Conservation (phyloP, 2,888 invertebrate genomes). For the Lomographa bimaculata region DNA sequence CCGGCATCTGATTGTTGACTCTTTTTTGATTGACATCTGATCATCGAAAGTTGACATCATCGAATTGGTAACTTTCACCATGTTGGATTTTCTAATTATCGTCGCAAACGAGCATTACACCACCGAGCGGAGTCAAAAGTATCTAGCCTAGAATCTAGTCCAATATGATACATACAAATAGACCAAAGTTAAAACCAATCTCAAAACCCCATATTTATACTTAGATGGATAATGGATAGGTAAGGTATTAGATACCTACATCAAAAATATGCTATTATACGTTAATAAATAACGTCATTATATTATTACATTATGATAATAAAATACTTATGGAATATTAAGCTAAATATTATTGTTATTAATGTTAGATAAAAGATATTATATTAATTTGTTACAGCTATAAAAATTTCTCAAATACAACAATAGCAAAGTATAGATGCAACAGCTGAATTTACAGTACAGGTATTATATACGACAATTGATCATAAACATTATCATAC, state of each 20-base stretch:
- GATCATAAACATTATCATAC: too few species aligned
- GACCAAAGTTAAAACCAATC: constrained; percentile 8
- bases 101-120: too few species aligned
- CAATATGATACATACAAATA: constrained; percentile 7
- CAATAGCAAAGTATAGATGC: constrained; percentile 1
- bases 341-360: constrained; percentile 12
- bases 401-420: constrained; percentile 33
- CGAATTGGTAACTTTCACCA: too few species aligned
- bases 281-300: background rate
- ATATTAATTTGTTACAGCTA: constrained; percentile 31
- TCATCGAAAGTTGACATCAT: too few species aligned
- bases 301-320: background rate
- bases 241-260: constrained; percentile 21
- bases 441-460: background rate
- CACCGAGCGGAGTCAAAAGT: constrained; percentile 14
- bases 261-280: constrained; percentile 2
- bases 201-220: constrained; percentile 1
- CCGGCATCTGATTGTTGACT: too few species aligned
- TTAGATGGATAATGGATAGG: constrained; percentile 7
- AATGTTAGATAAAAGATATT: constrained; percentile 24
- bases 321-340: constrained; percentile 5
- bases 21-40: too few species aligned
- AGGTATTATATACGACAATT: too few species aligned
- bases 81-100: too few species aligned
- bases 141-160: constrained; percentile 16